Evolutionary conservation across 35 echinoderm and acorn worm species (phyloP), one percentile per base, ranked within the genome.

Genomic region (Apostichopus japonicus): DNA sequence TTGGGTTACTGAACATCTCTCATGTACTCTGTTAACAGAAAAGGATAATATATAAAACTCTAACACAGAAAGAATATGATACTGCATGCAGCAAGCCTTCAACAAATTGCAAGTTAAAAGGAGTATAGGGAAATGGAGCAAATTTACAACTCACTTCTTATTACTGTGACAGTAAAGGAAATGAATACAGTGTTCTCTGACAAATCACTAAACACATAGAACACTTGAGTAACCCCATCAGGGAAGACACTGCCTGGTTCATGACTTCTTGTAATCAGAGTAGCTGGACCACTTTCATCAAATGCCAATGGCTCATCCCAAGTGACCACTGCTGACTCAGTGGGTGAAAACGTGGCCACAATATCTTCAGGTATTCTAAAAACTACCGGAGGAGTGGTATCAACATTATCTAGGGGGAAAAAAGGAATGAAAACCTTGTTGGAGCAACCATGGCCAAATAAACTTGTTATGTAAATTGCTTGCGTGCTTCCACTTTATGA

Each of bases 271-370:
- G 54, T 52, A 51, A 79, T 5, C 8, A 62, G 10, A 6, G 21
- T 14, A 23, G 87, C 77, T 55, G 22, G 10, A 51, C 83, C 92
- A 61, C 79, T 56, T 75, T 98, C 94, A 17, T 95, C 94, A 51
- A 72, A 23, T 22, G 94, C 94, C 15, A 54, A 92, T 5, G 92
- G 96, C 33, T 86, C 83, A 9, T 33, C 55, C 95, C 95, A 97
- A 4, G 90, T 91, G 19, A 63, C 95, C 0, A 72, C 86, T 10
- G 90, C 67, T 24, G 13, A 24, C 63, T 87, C 56, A 71, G 24
- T 71, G 19, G 63, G 56, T 10, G 17, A 8, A 3, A 87, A 4
- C 51, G 86, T 87, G 10, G n/a, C 53, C 24, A 65, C 1, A 21
- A 87, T 65, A 67, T 17, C 19, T 7, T 9, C 13, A 24, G 86